Percentiles rank a stretch among this genome's conserved stretches.
phyloP scores from a whole-genome alignment of 2,113 vertebrate species.

The Hoplias malabaricus region DNA sequence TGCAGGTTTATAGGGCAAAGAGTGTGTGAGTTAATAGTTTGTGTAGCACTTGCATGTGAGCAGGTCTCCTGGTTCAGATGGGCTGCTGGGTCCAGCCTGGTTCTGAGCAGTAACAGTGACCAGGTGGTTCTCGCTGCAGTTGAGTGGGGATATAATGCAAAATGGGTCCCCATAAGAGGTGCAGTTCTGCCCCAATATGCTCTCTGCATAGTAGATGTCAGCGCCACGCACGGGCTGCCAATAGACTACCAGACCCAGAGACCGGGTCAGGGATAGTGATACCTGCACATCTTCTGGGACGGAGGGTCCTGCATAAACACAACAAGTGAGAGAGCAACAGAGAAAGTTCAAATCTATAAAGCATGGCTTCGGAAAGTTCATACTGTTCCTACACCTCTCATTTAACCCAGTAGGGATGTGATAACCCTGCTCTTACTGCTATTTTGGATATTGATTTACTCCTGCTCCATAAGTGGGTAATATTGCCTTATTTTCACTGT shows the following conservation, averaged over 20 bases:
- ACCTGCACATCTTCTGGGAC: slow-evolving; percentile 54
- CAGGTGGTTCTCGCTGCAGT: slow-evolving; percentile 78
- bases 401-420: too few relatives aligned
- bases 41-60: slow-evolving; percentile 75
- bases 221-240: slow-evolving; percentile 77
- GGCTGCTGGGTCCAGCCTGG: slow-evolving; percentile 78
- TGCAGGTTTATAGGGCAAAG: too few relatives aligned
- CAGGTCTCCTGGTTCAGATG: slow-evolving; percentile 70
- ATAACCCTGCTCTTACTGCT: too few relatives aligned
- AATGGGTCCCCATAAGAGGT: slow-evolving; percentile 56
- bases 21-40: neutral
- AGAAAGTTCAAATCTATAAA: neutral
- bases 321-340: neutral
- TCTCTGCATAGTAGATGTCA: slow-evolving; percentile 66
- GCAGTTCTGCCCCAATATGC: slow-evolving; percentile 72
- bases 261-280: slow-evolving; percentile 49
- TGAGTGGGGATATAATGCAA: slow-evolving; percentile 76
- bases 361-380: neutral
- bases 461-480: too few relatives aligned
- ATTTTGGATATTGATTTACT: too few relatives aligned
- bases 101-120: slow-evolving; percentile 79
- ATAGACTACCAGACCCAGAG: slow-evolving; percentile 68
- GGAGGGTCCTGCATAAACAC: slow-evolving; percentile 63
- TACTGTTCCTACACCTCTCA: too few relatives aligned
- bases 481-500: too few relatives aligned